Evolutionary conservation across 2,113 vertebrate genomes (phyloP).

Genomic region (Hippoglossus stenolepis): DNA sequence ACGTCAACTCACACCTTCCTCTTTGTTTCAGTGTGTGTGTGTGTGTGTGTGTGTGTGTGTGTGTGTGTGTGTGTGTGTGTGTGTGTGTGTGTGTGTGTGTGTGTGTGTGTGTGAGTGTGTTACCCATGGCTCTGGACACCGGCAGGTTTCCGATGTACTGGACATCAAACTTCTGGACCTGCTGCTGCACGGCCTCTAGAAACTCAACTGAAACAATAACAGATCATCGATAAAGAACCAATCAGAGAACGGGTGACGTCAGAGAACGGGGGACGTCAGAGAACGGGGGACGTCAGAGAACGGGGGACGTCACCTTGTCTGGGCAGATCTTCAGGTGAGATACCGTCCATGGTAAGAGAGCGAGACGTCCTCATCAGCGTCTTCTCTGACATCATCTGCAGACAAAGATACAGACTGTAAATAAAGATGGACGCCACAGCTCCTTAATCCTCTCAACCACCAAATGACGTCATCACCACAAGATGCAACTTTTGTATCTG

Average conservation of each 20-base stretch:
- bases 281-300: slow-evolving; percentile 5
- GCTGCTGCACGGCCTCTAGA: slow-evolving; percentile 87
- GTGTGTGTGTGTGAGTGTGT: neutral
- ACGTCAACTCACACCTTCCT: neutral
- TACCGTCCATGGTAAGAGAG: slow-evolving; percentile 83
- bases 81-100: neutral
- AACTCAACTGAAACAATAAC: slow-evolving; percentile 84
- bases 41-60: neutral
- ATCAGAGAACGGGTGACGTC: slow-evolving; percentile 44
- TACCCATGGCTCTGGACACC: slow-evolving; percentile 93
- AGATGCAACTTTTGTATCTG: neutral
- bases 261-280: slow-evolving; percentile 72
- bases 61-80: neutral
- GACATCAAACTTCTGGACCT: slow-evolving; percentile 91
- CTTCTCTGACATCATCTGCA: slow-evolving; percentile 84
- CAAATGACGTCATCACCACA: neutral
- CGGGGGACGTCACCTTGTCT: slow-evolving; percentile 86
- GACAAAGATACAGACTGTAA: neutral
- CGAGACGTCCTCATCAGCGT: slow-evolving; percentile 73
- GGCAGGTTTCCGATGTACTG: slow-evolving; percentile 91
- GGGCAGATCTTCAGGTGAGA: slow-evolving; percentile 86
- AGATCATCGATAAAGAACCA: neutral
- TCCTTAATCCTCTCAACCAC: too few species aligned
- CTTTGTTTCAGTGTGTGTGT: too few species aligned
- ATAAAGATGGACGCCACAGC: neutral